These are phyloP conservation scores for Rhogogaster chlorosoma DNA, from an alignment of 2,888 invertebrate genomes.

Conservation along the genomic window DNA sequence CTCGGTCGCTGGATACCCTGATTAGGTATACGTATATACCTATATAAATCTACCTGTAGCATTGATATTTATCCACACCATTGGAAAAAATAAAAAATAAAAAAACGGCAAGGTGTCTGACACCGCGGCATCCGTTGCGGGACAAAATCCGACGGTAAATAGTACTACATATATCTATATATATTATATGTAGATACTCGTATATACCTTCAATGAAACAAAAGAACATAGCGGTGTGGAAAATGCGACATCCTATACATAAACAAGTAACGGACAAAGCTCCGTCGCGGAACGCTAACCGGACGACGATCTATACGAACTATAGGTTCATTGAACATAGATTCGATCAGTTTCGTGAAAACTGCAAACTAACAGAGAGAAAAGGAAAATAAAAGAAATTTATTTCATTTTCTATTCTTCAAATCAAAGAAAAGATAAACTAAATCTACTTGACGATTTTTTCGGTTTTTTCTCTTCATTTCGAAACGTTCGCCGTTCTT, in stretches of 20 bases:
- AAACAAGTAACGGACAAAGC: not conserved
- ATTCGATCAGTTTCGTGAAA: not conserved
- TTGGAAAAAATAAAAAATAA: not conserved
- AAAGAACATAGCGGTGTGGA: not conserved
- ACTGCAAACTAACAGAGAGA: not conserved
- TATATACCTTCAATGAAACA: not conserved
- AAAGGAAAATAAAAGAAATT: too few relatives aligned
- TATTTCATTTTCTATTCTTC: too few relatives aligned
- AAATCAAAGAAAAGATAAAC: not conserved
- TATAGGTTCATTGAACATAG: constrained; percentile 12
- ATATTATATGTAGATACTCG: too few relatives aligned
- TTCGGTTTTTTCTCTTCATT: too few relatives aligned
- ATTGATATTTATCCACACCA: not conserved
- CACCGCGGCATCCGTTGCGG: not conserved
- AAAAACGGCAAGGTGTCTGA: not conserved
- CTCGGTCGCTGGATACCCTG: not conserved
- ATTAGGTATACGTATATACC: not conserved
- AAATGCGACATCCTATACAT: not conserved
- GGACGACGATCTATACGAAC: not conserved
- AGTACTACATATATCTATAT: not conserved
- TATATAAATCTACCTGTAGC: not conserved
- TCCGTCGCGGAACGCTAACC: not conserved
- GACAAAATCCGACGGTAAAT: not conserved
- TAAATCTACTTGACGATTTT: not conserved
- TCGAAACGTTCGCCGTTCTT: too few relatives aligned